phyloP scores from a whole-genome alignment of 2,888 invertebrate species.

The Clepsis dumicolana region DNA sequence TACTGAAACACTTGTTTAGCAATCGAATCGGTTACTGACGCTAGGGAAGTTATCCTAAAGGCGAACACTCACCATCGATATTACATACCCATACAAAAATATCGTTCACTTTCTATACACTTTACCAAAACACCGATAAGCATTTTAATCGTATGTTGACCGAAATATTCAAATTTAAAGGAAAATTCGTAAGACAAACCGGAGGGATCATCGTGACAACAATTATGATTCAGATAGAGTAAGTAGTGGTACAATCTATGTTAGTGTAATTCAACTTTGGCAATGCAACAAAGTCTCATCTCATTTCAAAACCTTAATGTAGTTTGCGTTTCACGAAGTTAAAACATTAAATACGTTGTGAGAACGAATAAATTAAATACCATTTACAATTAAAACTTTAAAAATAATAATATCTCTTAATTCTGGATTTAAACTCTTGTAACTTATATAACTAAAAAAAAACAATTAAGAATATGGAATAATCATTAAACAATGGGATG shows the following conservation, averaged over 20 bases:
- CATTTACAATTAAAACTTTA: conserved; percentile 65
- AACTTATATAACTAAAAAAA: conserved; percentile 77
- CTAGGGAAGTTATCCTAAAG: conserved; percentile 61
- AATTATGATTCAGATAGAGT: conserved; percentile 1
- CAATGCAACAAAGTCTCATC: conserved; percentile 53
- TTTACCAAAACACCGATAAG: conserved; percentile 75
- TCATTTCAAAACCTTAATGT: conserved; percentile 15
- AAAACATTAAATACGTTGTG: conserved; percentile 52
- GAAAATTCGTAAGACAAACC: conserved; percentile 20
- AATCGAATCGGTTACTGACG: conserved; percentile 34
- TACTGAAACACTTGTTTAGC: conserved; percentile 50
- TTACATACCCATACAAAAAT: conserved; percentile 82
- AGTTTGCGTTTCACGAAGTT: conserved; percentile 29
- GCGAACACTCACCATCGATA: conserved; percentile 72
- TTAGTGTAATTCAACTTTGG: conserved; percentile 60
- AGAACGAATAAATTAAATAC: conserved; percentile 77
- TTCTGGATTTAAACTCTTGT: conserved; percentile 80
- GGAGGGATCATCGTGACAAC: conserved; percentile 26
- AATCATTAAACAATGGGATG: conserved; percentile 63
- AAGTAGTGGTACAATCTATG: conserved; percentile 46
- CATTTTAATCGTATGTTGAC: conserved; percentile 58
- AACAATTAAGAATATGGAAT: conserved; percentile 69
- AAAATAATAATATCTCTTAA: conserved; percentile 81
- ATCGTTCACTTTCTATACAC: conserved; percentile 80
- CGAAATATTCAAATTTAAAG: conserved; percentile 4